Base-by-base conservation (phyloP, 2,113 vertebrate genomes). In the Corynorhinus townsendii region DNA sequence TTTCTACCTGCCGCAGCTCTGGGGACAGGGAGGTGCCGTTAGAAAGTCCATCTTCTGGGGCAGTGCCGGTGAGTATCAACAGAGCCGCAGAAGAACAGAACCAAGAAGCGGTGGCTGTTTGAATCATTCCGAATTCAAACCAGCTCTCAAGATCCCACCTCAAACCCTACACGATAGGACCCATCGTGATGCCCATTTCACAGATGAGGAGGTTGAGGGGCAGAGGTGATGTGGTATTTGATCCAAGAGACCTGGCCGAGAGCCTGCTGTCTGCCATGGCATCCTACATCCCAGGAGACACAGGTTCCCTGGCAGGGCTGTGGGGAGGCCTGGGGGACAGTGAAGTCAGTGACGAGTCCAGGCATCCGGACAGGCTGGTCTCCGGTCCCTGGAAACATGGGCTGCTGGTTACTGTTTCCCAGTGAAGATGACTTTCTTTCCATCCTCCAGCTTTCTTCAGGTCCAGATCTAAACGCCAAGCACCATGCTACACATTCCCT, bases 271-370 rank as follows among this genome's bases (percentile, higher is more conserved):
- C 54, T 9, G 16, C 75, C 49, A 2, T 43, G 1, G 3, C 2
- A 0, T 26, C 0, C 0, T 3, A 10, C 2, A 0, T 26, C 0
- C 0, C 2, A 10, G 24, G 38, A 28, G 62, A 45, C 33, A 19
- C 19, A 47, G 11, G 0, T 30, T 88, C 7, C 2, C 33, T 5
- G 56, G 30, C 10, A 33, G 4, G 7, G 11, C 8, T 26, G 38
- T 10, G 64, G 26, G 64, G 52, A 87, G 33, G 80, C 6, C 2
- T 43, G 17, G 20, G n/a, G 84, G 45, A 35, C 35, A 35, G 77
- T 35, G 28, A 22, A 45, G 11, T 49, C 52, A 11, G 7, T 40
- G 75, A 19, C 6, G 3, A 11, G 30, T 62, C n/a, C 45, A 11
- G 26, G 16, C 30, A 15, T 38, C 24, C 1, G 9, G 62, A 80